Evolutionary conservation across 1,140 invertebrate species (phyloP).

Genomic region (Trachymyrmex septentrionalis): DNA sequence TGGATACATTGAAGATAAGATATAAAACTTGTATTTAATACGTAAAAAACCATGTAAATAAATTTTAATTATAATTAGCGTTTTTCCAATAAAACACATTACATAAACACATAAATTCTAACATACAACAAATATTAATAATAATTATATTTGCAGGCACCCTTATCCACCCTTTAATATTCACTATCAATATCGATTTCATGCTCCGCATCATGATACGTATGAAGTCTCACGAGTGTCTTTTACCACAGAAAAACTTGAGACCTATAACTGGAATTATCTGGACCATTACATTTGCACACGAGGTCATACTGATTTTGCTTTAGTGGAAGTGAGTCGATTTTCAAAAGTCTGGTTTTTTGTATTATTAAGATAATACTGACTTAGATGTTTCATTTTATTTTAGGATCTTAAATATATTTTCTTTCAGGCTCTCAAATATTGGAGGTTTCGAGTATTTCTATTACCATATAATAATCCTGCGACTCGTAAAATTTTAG

Average conservation of each 20-base stretch:
- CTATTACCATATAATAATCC: conserved; percentile 92
- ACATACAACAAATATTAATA: not conserved
- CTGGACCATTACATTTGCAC: conserved; percentile 98
- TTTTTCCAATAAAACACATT: not conserved
- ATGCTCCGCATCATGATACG: conserved; percentile 96
- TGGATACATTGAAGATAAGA: not conserved
- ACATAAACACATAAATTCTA: not conserved
- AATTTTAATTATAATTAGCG: conserved; percentile 14
- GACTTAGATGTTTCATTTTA: not conserved
- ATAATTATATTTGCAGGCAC: conserved; percentile 89
- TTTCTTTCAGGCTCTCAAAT: conserved; percentile 91
- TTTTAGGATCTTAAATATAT: conserved; percentile 49
- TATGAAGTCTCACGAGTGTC: conserved; percentile 98
- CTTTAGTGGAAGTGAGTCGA: conserved; percentile 91
- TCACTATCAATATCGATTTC: conserved; percentile 96
- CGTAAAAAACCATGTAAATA: not conserved
- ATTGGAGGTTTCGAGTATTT: conserved; percentile 97
- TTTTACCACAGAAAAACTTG: conserved; percentile 97
- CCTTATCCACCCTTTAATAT: conserved; percentile 96
- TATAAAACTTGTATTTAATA: not conserved
- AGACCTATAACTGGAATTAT: conserved; percentile 99
- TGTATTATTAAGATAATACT: not conserved
- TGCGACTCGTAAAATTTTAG: conserved; percentile 91
- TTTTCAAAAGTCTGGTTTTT: conserved; percentile 3
- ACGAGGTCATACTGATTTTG: conserved; percentile 95